phyloP scores from a whole-genome alignment of 1,140 invertebrate species.

The Heterodera schachtii region DNA sequence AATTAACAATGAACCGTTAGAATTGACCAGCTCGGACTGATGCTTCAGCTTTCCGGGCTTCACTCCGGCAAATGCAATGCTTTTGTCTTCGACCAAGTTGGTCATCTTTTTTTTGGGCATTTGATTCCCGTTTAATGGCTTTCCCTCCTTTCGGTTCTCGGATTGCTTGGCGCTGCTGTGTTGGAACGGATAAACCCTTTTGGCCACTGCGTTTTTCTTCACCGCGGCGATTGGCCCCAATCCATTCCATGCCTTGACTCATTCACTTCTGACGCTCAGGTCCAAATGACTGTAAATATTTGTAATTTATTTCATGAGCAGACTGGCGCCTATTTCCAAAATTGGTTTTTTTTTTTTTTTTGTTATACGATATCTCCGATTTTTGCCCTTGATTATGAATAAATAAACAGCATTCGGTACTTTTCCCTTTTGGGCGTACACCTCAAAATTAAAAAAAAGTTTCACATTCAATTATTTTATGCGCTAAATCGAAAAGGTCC shows the following conservation, averaged over 20 bases:
- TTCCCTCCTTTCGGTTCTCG: slow-evolving; percentile 11
- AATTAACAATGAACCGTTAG: slow-evolving; percentile 20
- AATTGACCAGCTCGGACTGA: slow-evolving; percentile 37
- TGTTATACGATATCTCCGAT: no score
- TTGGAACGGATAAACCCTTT: slow-evolving; percentile 36
- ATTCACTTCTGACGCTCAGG: slow-evolving; percentile 29
- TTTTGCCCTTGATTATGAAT: no score
- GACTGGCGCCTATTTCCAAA: no score
- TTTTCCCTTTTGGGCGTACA: no score
- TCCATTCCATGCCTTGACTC: slow-evolving; percentile 44
- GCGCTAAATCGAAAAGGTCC: no score
- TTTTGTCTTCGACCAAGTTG: slow-evolving; percentile 41
- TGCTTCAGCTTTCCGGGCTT: slow-evolving; percentile 33
- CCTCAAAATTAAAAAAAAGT: no score
- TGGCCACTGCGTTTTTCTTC: slow-evolving; percentile 37
- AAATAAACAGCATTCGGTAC: no score
- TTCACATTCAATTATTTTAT: no score
- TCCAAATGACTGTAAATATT: slow-evolving; percentile 15
- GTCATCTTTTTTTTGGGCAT: not conserved
- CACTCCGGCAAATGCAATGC: slow-evolving; percentile 37
- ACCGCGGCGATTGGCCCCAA: slow-evolving; percentile 35
- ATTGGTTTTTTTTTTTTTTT: no score
- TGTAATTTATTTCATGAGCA: no score
- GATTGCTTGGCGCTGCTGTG: slow-evolving; percentile 34
- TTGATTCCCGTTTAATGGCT: not conserved